Base-by-base conservation (phyloP, 2,113 vertebrate genomes). In the Elaphurus davidianus region DNA sequence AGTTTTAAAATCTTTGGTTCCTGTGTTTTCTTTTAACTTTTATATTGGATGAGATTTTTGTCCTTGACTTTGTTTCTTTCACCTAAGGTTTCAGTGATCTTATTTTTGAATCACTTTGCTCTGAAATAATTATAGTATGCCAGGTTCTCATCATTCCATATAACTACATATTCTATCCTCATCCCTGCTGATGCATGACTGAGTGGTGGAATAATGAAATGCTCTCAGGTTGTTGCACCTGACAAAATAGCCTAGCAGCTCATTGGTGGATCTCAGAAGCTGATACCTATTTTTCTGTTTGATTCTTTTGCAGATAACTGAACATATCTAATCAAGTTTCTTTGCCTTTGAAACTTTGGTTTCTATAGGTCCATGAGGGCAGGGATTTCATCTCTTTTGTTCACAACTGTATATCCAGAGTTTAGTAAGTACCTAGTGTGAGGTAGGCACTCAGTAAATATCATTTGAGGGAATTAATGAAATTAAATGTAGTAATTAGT, bases 81-180 rank as follows among this genome's bases (percentile, higher is more conserved):
- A 82, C 23, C 5, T 14, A 36, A 59, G 23, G n/a, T 96, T 98
- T 94, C 54, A 52, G 6, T 95, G 25, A 21, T 90, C 88, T 57
- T 81, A 45, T 43, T 93, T 92, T 95, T 55, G 3, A 97, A 74
- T 83, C 52, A 94, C 40, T 97, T 89, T 90, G 25, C 25, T 97
- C 40, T 67, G 17, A 90, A 97, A 89, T 96, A 97, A 92, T 88
- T 90, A 54, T 11, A 83, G 19, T 93, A 82, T 78, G 19, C 6
- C 43, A 96, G 11, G 5, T 92, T 25, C 16, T 95, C 59, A 78
- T 94, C 45, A 78, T 67, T 82, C 47, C 50, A 43, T 54, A 55
- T 50, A 71, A 84, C 33, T 93, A 45, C 52, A 87, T 88, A 88
- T 43, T 88, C 64, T 94, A 15, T 67, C n/a, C 30, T 94, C 54